Conservation (phyloP, 2,797 vertebrate species). For the Ceryle rudis region DNA sequence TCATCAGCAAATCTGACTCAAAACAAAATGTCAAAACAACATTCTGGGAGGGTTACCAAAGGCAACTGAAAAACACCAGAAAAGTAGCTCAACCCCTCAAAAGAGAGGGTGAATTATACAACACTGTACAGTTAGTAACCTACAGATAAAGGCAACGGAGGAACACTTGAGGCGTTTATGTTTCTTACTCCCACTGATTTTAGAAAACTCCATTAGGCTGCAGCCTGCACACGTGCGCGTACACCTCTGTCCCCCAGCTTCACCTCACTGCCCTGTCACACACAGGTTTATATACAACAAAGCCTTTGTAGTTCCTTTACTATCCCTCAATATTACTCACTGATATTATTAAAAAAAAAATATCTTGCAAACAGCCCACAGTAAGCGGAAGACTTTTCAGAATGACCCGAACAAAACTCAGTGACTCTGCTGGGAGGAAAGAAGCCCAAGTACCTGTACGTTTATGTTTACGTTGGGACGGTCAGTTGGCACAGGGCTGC, state of each 20-base stretch:
- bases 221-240: accelerated
- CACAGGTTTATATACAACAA: neutral
- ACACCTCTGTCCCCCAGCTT: neutral
- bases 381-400: neutral
- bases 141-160: neutral
- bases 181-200: neutral
- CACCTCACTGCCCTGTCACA: neutral
- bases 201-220: neutral
- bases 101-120: neutral
- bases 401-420: neutral
- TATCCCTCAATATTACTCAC: neutral
- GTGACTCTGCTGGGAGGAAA: neutral
- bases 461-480: constrained; percentile 85
- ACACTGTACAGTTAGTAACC: neutral
- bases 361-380: neutral
- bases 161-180: neutral
- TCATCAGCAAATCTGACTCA: neutral
- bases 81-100: neutral
- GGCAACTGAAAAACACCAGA: neutral
- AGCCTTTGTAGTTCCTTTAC: neutral
- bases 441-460: constrained; percentile 83
- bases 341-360: neutral
- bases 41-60: neutral
- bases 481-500: constrained; percentile 17
- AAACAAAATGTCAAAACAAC: neutral